phyloP scores from a whole-genome alignment of 1,140 invertebrate genomes.

The Leucophenga varia region DNA sequence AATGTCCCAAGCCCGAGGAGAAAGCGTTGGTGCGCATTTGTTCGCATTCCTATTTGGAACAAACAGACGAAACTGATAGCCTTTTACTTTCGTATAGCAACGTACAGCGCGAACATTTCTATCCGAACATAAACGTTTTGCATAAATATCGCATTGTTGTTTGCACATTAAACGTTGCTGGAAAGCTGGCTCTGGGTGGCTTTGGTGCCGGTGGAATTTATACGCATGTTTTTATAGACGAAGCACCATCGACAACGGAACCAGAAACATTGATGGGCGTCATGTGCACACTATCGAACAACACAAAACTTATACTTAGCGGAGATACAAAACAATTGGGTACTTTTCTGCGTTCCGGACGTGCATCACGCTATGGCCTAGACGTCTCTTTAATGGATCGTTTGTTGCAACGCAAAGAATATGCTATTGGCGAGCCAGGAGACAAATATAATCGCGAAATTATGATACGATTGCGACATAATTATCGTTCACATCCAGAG shows the following conservation, averaged over 20 bases:
- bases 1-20: constrained; percentile 19
- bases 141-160: constrained; percentile 20
- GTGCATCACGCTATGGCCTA: constrained; percentile 55
- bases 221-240: constrained; percentile 79
- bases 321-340: constrained; percentile 85
- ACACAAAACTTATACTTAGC: constrained; percentile 65
- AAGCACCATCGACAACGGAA: constrained; percentile 78
- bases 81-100: constrained; percentile 13
- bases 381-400: constrained; percentile 62
- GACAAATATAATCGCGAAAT: constrained; percentile 61
- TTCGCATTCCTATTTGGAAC: constrained; percentile 47
- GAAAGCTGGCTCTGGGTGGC: constrained; percentile 66
- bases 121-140: constrained; percentile 19
- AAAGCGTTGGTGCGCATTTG: constrained; percentile 53
- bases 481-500: constrained; percentile 64
- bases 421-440: constrained; percentile 54
- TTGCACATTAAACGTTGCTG: constrained; percentile 40
- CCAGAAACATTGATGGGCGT: constrained; percentile 70
- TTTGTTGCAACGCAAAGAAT: constrained; percentile 57
- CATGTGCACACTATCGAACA: constrained; percentile 41
- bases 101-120: constrained; percentile 20
- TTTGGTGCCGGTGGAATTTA: constrained; percentile 59
- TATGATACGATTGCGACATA: constrained; percentile 65
- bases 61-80: constrained; percentile 18
- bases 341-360: constrained; percentile 64